Conservation (phyloP, 1,140 invertebrate genomes). For the Leguminivora glycinivorella region DNA sequence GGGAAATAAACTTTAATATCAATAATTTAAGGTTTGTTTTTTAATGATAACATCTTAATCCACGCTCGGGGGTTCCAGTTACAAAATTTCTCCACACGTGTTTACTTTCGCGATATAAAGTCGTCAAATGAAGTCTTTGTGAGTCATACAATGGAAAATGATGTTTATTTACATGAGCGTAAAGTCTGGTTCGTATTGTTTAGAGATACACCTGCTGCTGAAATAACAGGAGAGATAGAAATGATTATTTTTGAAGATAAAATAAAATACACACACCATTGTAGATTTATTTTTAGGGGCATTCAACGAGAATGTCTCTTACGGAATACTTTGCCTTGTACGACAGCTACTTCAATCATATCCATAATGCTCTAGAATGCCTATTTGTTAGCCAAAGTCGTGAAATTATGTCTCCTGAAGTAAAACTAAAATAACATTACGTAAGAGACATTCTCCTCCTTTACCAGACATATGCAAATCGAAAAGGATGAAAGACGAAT, state of each 20-base stretch:
- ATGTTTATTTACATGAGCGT: constrained; percentile 16
- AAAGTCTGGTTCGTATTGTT: constrained; percentile 13
- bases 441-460: too few relatives aligned
- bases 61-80: neutral
- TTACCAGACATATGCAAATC: neutral
- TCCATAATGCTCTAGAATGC: too few relatives aligned
- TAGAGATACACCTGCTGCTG: constrained; percentile 22
- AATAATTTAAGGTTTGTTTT: neutral
- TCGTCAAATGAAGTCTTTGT: constrained; percentile 16
- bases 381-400: too few relatives aligned
- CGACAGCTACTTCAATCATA: too few relatives aligned
- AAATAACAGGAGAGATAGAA: constrained; percentile 13
- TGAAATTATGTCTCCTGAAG: too few relatives aligned
- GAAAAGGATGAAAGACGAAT: constrained; percentile 11
- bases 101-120: constrained; percentile 15
- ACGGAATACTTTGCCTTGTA: too few relatives aligned
- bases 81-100: constrained; percentile 12
- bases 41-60: neutral
- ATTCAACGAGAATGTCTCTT: too few relatives aligned
- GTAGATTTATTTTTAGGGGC: neutral
- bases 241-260: constrained; percentile 21
- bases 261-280: constrained; percentile 1
- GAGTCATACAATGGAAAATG: constrained; percentile 22
- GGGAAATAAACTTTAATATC: neutral
- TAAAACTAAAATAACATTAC: too few relatives aligned